Conservation (phyloP, 2,797 vertebrate species). For the Peromyscus aztecus region DNA sequence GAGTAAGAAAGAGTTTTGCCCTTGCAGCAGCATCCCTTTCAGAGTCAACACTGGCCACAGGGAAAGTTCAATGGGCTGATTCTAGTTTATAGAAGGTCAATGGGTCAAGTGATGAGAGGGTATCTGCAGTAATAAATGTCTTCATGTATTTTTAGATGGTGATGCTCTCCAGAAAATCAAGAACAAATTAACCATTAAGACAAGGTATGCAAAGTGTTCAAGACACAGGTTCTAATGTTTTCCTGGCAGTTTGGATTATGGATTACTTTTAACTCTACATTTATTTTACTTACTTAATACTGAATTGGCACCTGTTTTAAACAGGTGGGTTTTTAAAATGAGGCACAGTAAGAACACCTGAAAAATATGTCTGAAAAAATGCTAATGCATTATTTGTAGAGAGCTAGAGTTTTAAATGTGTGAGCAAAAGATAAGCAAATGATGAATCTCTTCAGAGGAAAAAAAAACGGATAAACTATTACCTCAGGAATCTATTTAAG, state of each 20-base stretch:
- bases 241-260: neutral
- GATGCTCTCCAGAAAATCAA: neutral
- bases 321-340: neutral
- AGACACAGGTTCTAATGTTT: neutral
- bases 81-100: neutral
- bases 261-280: neutral
- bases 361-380: slow-evolving; percentile 24
- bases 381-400: neutral
- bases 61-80: neutral
- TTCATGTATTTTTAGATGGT: neutral
- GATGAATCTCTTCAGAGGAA: neutral
- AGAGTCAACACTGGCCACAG: neutral
- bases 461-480: neutral
- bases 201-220: neutral
- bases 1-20: neutral
- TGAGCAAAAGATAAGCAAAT: neutral
- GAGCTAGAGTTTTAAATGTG: neutral
- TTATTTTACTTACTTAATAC: slow-evolving; percentile 13
- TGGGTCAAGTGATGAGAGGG: neutral
- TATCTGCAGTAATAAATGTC: neutral
- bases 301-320: neutral
- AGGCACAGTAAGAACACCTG: neutral
- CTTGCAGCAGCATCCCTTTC: neutral
- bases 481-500: neutral
- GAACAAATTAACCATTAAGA: neutral